phyloP scores from a whole-genome alignment of 2,888 invertebrate species.

The Melanostoma mellinum region DNA sequence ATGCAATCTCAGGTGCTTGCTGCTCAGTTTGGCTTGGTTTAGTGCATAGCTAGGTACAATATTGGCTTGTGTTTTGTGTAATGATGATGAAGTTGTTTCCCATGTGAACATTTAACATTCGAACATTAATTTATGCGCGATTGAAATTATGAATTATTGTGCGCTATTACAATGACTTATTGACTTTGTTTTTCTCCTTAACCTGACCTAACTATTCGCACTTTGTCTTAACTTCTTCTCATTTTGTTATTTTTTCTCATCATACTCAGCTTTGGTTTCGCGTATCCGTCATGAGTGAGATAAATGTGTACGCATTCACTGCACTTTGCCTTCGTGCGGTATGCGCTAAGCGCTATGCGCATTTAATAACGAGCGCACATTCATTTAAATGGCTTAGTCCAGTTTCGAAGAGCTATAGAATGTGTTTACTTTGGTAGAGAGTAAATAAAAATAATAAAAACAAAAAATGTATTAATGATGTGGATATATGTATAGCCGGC shows the following conservation, averaged over 20 bases:
- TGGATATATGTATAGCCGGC: constrained; percentile 22
- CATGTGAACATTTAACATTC: constrained; percentile 70
- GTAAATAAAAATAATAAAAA: constrained; percentile 42
- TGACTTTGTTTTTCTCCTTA: constrained; percentile 56
- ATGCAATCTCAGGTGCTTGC: constrained; percentile 45
- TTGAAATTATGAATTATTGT: constrained; percentile 70
- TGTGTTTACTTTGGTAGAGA: constrained; percentile 45
- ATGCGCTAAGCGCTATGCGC: constrained; percentile 11
- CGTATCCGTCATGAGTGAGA: constrained; percentile 29
- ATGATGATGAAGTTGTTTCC: constrained; percentile 70
- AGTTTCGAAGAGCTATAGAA: constrained; percentile 46
- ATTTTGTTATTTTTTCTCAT: neutral
- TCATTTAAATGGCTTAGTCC: constrained; percentile 44
- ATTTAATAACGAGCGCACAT: constrained; percentile 5
- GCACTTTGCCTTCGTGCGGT: constrained; percentile 25
- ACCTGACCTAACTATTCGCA: constrained; percentile 31
- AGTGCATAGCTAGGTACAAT: neutral
- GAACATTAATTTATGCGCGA: constrained; percentile 71
- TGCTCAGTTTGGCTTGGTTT: neutral
- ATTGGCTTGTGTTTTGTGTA: constrained; percentile 42
- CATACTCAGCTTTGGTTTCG: neutral
- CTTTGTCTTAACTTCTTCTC: constrained; percentile 35
- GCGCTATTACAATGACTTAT: constrained; percentile 66
- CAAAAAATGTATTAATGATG: neutral
- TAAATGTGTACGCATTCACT: constrained; percentile 28